Percentiles rank a stretch among this genome's conserved stretches.
These are phyloP conservation scores for Sebastes vulpes DNA, from an alignment of 2,797 vertebrate species.

Conservation along the genomic window DNA sequence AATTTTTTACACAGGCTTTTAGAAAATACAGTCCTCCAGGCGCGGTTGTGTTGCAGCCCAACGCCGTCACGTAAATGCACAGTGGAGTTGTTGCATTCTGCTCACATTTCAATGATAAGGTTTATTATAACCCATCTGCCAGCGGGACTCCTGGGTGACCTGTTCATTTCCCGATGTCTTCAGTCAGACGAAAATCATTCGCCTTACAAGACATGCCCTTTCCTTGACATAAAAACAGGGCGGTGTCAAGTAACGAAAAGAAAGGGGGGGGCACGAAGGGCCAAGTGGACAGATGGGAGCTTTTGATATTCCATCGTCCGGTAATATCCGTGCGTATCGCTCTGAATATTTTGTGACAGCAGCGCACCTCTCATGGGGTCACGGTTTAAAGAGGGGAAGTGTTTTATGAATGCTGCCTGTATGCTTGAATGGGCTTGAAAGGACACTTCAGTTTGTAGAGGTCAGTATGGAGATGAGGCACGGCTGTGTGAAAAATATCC, in stretches of 20 bases:
- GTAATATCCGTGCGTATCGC: slow-evolving; percentile 37
- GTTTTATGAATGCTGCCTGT: slow-evolving; percentile 75
- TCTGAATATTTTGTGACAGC: slow-evolving; percentile 63
- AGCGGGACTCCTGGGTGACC: slow-evolving; percentile 42
- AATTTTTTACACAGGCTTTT: slow-evolving; percentile 13
- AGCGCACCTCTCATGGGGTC: slow-evolving; percentile 57
- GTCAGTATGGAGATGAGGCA: slow-evolving; percentile 86
- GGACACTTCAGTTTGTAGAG: slow-evolving; percentile 81
- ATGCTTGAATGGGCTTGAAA: slow-evolving; percentile 75
- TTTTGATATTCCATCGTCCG: slow-evolving; percentile 61
- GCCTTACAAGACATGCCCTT: slow-evolving; percentile 54
- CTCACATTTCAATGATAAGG: slow-evolving; percentile 67
- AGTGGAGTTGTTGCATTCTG: slow-evolving; percentile 23
- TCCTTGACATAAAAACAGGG: slow-evolving; percentile 42
- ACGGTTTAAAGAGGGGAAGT: slow-evolving; percentile 67
- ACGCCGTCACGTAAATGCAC: neutral
- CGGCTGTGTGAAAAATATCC: slow-evolving; percentile 69
- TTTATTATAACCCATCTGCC: slow-evolving; percentile 61
- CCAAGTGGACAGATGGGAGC: slow-evolving; percentile 68
- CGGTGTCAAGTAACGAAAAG: slow-evolving; percentile 18
- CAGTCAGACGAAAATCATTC: slow-evolving; percentile 41
- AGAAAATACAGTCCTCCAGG: neutral
- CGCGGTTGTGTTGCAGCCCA: neutral
- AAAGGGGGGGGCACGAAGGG: neutral
- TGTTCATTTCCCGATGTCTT: slow-evolving; percentile 45